Base-by-base conservation (phyloP, 2,113 vertebrate species). In the Octodon degus region DNA sequence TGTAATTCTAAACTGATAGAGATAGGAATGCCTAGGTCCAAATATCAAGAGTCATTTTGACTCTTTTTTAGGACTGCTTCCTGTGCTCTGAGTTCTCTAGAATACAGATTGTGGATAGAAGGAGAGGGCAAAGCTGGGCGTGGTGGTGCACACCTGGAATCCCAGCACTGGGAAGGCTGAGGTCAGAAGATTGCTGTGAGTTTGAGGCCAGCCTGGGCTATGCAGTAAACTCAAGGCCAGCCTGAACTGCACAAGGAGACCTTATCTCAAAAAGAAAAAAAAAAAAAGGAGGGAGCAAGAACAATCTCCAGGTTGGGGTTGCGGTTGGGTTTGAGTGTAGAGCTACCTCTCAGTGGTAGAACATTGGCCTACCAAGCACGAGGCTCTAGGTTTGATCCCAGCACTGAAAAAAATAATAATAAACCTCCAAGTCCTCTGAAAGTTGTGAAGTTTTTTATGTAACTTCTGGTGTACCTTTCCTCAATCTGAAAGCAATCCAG, bases 61-160 rank as follows among this genome's bases (percentile, higher is more conserved):
- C 37, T 65, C 65, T 70, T 96, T 91, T 77, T 55, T 81, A 70
- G 76, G 43, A 24, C 40, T 90, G 25, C 87, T 96, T 89, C 16
- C n/a, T 92, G 16, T 92, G 40, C 90, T 93, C 93, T 92, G 16
- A 93, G 83, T 92, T 97, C 90, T 86, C 72, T 76, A 27, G 30
- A 89, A 34, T 74, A 37, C 9, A 89, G 62, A n/a, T 58, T 68
- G 0, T 81, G 58, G 19, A 77, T 96, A 58, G 62, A 96, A 94
- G 17, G 65, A 34, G 16, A 77, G 47, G 50, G 22, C 62, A 58
- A 58, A 58, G 55, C 55, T 16, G 16, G 55, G 55, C 55, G 17
- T 17, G 16, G 16, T 58, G 55, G 16, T 58, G 17, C 55, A 19
- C 55, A 19, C 55, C 55, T 16, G 16, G 17, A 58, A 58, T 58